Conservation (phyloP, 2,888 invertebrate species). For the Tuta absoluta region DNA sequence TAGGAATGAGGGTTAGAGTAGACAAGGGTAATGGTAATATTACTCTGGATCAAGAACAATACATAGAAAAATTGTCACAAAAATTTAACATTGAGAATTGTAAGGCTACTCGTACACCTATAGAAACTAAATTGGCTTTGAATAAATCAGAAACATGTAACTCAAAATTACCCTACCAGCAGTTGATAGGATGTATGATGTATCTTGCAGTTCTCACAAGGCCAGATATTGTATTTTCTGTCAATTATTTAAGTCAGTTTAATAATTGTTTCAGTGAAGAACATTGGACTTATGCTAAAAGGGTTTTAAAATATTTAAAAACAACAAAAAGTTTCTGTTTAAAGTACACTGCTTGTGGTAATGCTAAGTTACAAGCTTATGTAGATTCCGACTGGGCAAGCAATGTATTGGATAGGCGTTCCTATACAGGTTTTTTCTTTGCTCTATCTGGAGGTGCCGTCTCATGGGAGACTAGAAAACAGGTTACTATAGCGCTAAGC, state of each 20-base stretch:
- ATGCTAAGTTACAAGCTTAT: background rate
- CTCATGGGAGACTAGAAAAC: conserved; percentile 29
- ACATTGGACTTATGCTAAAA: no score
- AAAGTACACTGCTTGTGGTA: conserved; percentile 1
- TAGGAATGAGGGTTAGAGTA: no score
- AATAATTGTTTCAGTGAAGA: no score
- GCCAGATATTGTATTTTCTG: no score
- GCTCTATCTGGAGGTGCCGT: conserved; percentile 19
- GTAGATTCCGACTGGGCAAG: conserved; percentile 24
- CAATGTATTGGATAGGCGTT: conserved; percentile 10
- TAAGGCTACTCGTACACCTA: background rate
- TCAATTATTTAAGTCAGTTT: no score
- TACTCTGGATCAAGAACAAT: no score
- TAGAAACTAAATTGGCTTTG: background rate
- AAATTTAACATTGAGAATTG: background rate
- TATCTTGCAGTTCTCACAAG: no score
- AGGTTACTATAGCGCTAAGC: conserved; percentile 26
- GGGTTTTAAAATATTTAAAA: conserved; percentile 27
- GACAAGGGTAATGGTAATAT: no score
- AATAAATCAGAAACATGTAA: no score
- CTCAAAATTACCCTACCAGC: no score
- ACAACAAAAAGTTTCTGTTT: conserved; percentile 24
- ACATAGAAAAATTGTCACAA: no score
- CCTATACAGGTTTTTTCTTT: conserved; percentile 22
- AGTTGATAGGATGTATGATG: no score